phyloP scores from a whole-genome alignment of 2,113 vertebrate species.

The Megaceryle torquata region DNA sequence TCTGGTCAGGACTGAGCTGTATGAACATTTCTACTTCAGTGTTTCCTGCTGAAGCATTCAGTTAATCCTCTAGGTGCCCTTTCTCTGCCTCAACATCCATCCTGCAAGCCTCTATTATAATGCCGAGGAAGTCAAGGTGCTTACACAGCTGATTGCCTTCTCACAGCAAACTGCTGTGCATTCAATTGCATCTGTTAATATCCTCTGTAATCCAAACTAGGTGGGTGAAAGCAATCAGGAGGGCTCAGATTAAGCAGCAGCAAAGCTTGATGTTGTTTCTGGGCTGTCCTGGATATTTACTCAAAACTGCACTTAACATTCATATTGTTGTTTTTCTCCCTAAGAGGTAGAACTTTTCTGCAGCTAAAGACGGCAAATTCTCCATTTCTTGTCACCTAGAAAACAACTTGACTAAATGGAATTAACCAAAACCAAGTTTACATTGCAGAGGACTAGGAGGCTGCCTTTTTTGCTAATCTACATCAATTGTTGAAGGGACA shows the following conservation, averaged over 20 bases:
- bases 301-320: not conserved
- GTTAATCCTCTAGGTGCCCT: not conserved
- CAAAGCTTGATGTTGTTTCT: not conserved
- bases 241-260: conserved; percentile 71
- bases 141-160: conserved; percentile 28
- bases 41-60: not conserved
- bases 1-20: not conserved
- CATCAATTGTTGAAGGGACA: not conserved
- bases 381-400: not conserved
- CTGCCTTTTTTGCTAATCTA: not conserved
- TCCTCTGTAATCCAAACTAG: conserved; percentile 62
- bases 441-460: not conserved
- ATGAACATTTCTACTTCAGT: not conserved
- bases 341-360: not conserved
- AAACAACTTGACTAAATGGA: not conserved
- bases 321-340: not conserved
- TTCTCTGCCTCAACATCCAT: not conserved
- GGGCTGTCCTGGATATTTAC: not conserved
- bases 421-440: not conserved
- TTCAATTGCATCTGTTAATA: conserved; percentile 48
- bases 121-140: conserved; percentile 13
- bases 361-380: not conserved
- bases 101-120: not conserved
- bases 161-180: conserved; percentile 3
- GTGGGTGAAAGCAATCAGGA: conserved; percentile 30